Evolutionary conservation across 2,113 vertebrate species (phyloP).

Genomic region (Aplodontia rufa): DNA sequence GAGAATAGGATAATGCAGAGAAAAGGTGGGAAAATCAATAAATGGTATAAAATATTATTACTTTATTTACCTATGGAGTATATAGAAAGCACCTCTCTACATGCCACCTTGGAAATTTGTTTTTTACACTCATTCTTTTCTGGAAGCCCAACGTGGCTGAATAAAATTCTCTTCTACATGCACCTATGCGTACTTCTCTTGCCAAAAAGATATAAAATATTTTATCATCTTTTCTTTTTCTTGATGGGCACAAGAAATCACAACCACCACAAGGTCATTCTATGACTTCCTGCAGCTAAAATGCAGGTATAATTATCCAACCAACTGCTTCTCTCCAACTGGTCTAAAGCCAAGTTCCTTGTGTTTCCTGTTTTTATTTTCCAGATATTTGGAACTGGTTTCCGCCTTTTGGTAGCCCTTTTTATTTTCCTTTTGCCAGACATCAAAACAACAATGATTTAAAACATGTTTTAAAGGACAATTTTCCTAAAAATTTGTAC

Average conservation of each 20-base stretch:
- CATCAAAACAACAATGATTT: conserved; percentile 60
- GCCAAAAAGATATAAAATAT: background rate
- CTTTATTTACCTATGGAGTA: background rate
- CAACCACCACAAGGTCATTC: conserved; percentile 46
- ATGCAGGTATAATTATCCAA: conserved; percentile 42
- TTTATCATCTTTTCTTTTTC: background rate
- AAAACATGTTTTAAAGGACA: conserved; percentile 7
- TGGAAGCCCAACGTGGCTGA: background rate
- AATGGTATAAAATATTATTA: background rate
- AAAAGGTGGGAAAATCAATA: background rate
- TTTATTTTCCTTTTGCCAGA: conserved; percentile 4
- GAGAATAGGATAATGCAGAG: background rate
- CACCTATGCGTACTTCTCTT: background rate
- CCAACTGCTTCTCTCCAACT: conserved; percentile 59
- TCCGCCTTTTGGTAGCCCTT: conserved; percentile 64
- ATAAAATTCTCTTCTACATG: background rate
- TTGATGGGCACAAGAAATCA: conserved; percentile 31
- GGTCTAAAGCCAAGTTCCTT: conserved; percentile 69
- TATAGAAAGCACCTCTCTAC: background rate
- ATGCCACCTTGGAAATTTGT: background rate
- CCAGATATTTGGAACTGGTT: conserved; percentile 67
- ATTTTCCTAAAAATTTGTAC: background rate
- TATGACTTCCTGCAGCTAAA: conserved; percentile 59
- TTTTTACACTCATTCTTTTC: background rate
- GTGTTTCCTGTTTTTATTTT: conserved; percentile 81